Percentiles rank a stretch among this genome's conserved stretches.
These are phyloP conservation scores for Apodemia zela DNA, from an alignment of 2,888 invertebrate species.

Conservation along the genomic window DNA sequence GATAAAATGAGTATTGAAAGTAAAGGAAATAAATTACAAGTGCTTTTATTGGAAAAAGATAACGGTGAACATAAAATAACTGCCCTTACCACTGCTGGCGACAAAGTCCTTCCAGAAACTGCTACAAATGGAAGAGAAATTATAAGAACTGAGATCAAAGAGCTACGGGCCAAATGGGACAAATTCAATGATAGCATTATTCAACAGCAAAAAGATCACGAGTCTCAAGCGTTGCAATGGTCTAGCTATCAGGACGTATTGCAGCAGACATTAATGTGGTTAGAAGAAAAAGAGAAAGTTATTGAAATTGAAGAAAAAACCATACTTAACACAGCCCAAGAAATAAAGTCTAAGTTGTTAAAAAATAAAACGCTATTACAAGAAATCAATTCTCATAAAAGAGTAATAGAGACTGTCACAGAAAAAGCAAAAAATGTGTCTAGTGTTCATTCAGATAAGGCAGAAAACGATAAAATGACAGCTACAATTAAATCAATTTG, in stretches of 20 bases:
- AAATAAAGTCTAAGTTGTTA: slow-evolving; percentile 89
- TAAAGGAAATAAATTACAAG: slow-evolving; percentile 84
- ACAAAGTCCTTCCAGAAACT: slow-evolving; percentile 95
- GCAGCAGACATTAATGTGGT: slow-evolving; percentile 91
- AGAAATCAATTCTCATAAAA: slow-evolving; percentile 93
- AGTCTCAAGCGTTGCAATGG: slow-evolving; percentile 90
- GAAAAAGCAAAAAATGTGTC: slow-evolving; percentile 90
- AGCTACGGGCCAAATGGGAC: slow-evolving; percentile 93
- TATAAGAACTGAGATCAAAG: slow-evolving; percentile 91
- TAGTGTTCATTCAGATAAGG: slow-evolving; percentile 76
- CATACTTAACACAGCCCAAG: slow-evolving; percentile 89
- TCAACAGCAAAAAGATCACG: slow-evolving; percentile 91
- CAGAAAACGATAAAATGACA: slow-evolving; percentile 82
- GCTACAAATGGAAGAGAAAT: slow-evolving; percentile 94
- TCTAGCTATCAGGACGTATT: slow-evolving; percentile 92
- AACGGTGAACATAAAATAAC: slow-evolving; percentile 90
- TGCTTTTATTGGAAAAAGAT: slow-evolving; percentile 88
- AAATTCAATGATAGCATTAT: slow-evolving; percentile 90
- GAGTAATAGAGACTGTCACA: slow-evolving; percentile 93
- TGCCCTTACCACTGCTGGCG: slow-evolving; percentile 88
- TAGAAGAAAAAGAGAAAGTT: slow-evolving; percentile 90
- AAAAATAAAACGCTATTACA: slow-evolving; percentile 93
- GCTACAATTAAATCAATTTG: slow-evolving; percentile 87
- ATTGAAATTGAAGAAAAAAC: slow-evolving; percentile 85
- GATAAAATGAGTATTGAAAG: slow-evolving; percentile 84